phyloP scores from a whole-genome alignment of 2,888 invertebrate genomes.

The Agrenia bidenticulata region DNA sequence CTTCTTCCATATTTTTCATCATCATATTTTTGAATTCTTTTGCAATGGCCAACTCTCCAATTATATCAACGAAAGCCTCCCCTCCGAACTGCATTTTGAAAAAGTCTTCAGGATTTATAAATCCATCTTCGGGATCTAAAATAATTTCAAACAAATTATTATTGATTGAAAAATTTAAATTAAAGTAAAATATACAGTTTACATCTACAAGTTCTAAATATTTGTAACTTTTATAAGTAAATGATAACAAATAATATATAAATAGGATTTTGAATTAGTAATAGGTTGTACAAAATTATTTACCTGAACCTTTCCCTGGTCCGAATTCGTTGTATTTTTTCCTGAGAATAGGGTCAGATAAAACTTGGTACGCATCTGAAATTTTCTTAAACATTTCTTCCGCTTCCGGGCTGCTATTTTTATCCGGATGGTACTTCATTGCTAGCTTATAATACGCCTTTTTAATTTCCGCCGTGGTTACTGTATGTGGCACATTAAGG shows the following conservation, averaged over 20 bases:
- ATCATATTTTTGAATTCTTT: slow-evolving; percentile 53
- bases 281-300: not conserved
- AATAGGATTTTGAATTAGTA: not conserved
- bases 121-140: slow-evolving; percentile 50
- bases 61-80: slow-evolving; percentile 52
- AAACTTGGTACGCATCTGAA: slow-evolving; percentile 47
- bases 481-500: slow-evolving; percentile 42
- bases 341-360: slow-evolving; percentile 47
- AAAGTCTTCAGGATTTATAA: slow-evolving; percentile 52
- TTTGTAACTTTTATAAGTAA: not conserved
- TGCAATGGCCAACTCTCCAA: slow-evolving; percentile 49
- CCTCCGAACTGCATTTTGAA: slow-evolving; percentile 52
- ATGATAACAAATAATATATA: too few relatives aligned
- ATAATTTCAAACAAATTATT: not conserved
- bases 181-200: not conserved
- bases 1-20: slow-evolving; percentile 46
- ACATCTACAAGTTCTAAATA: not conserved
- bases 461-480: slow-evolving; percentile 48
- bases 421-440: slow-evolving; percentile 47
- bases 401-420: slow-evolving; percentile 28
- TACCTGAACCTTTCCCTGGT: slow-evolving; percentile 47
- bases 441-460: slow-evolving; percentile 39
- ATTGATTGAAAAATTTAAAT: not conserved
- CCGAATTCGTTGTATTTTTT: slow-evolving; percentile 53
- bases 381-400: slow-evolving; percentile 47